Evolutionary conservation across 2,113 vertebrate species (phyloP), one percentile per base, ranked within the genome.

Genomic region (Hippopotamus amphibius): DNA sequence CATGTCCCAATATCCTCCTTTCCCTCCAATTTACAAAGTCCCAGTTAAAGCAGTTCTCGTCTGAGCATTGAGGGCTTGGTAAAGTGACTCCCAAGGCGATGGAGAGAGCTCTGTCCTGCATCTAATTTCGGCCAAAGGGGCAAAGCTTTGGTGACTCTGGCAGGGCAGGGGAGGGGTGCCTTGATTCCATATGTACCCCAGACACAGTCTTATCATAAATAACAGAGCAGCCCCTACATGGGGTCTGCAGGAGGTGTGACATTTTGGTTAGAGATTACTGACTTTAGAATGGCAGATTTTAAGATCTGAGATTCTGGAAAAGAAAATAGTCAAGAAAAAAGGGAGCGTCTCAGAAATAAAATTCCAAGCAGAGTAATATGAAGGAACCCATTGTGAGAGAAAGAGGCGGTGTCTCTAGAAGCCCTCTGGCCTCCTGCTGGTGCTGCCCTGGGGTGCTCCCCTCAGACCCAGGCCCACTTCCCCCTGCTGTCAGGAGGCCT

Each of bases 361-460:
- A 43, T 88, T 48, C 59, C 77, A 50, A 76, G 68, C 41, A 83
- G 59, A 88, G 59, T 50, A 48, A 24, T 41, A 28, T 8, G 59
- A 81, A 72, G 33, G 33, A 59, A 48, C 6, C 37, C 26, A 1
- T 10, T 50, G 41, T 37, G 74, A 19, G 46, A 71, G 76, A 82
- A 55, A 88, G 24, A 61, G 53, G 15, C 7, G 0, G 33, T 0
- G 22, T 19, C 59, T 66, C 11, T 14, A 26, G 76, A 24, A 48
- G 84, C 30, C 33, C 0, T 4, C 4, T 0, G 0, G 8, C 26
- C 16, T 41, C 80, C 33, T 9, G 46, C 43, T 10, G 46, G 30
- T 5, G 53, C 65, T 37, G 94, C 37, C 37, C 69, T 5, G 10
- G 3, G 28, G 46, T 8, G 30, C 33, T 46, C 8, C 14, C 59